phyloP scores from a whole-genome alignment of 2,797 vertebrate genomes.

The Enteromius radiatus region DNA sequence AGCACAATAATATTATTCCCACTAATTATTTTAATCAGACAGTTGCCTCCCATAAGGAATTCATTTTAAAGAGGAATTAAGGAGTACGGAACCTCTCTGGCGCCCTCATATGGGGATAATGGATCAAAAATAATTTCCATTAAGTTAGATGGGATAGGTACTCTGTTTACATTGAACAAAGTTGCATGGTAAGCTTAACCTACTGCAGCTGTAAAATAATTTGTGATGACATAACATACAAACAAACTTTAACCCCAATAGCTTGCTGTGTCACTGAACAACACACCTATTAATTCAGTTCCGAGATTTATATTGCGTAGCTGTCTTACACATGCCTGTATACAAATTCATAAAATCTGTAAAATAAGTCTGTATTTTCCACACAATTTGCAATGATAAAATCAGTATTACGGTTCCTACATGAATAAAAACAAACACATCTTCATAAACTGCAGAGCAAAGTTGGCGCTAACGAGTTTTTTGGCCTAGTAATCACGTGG shows the following conservation, averaged over 20 bases:
- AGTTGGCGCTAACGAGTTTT: too few species aligned
- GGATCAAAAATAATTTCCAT: neutral
- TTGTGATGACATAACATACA: neutral
- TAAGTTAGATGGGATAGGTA: neutral
- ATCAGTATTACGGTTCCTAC: too few species aligned
- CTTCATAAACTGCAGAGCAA: neutral
- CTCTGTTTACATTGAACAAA: too few species aligned
- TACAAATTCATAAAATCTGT: too few species aligned
- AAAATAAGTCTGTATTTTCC: too few species aligned
- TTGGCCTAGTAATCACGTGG: too few species aligned
- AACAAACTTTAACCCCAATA: neutral
- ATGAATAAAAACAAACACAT: neutral
- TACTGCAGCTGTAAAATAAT: neutral
- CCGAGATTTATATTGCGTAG: too few species aligned
- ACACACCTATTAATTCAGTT: too few species aligned
- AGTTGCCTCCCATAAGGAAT: too few species aligned
- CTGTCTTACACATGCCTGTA: too few species aligned
- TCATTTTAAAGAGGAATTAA: neutral
- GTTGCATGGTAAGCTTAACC: neutral
- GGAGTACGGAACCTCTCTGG: neutral
- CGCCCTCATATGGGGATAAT: neutral
- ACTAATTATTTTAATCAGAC: neutral
- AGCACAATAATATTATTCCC: neutral
- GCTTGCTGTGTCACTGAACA: too few species aligned
- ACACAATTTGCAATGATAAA: too few species aligned